These are phyloP conservation scores for Pteropus rufus DNA, from an alignment of 2,797 vertebrate species.

Conservation along the genomic window DNA sequence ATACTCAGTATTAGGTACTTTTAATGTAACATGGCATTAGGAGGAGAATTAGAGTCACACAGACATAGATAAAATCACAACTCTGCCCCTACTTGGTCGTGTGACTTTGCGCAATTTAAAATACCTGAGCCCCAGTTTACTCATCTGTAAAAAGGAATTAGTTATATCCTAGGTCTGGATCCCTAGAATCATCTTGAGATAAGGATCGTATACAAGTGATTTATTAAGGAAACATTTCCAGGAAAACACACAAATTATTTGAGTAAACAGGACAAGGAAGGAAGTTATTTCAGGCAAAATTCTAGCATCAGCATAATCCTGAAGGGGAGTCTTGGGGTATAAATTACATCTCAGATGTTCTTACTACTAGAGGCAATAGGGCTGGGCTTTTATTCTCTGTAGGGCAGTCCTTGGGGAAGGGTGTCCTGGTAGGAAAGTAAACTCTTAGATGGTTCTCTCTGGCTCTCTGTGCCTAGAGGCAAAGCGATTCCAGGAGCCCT, in stretches of 20 bases:
- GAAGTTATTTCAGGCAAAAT: not conserved
- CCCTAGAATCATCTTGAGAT: not conserved
- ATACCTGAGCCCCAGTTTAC: not conserved
- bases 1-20: not conserved
- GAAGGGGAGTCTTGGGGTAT: not conserved
- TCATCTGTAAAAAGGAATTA: not conserved
- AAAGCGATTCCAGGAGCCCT: not conserved
- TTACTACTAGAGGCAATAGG: not conserved
- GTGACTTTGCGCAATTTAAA: not conserved
- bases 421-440: not conserved
- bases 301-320: not conserved
- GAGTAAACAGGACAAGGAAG: not conserved
- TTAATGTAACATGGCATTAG: not conserved
- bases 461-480: not conserved
- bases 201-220: not conserved
- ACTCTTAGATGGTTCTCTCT: not conserved
- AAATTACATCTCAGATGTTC: not conserved
- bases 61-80: not conserved
- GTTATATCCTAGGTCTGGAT: not conserved
- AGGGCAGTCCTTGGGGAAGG: not conserved
- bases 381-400: not conserved
- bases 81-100: not conserved
- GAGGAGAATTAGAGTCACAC: not conserved
- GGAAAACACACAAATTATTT: not conserved
- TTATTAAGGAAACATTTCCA: slow-evolving; percentile 8